Conservation (phyloP, 2,797 vertebrate species). For the Pipistrellus pygmaeus region DNA sequence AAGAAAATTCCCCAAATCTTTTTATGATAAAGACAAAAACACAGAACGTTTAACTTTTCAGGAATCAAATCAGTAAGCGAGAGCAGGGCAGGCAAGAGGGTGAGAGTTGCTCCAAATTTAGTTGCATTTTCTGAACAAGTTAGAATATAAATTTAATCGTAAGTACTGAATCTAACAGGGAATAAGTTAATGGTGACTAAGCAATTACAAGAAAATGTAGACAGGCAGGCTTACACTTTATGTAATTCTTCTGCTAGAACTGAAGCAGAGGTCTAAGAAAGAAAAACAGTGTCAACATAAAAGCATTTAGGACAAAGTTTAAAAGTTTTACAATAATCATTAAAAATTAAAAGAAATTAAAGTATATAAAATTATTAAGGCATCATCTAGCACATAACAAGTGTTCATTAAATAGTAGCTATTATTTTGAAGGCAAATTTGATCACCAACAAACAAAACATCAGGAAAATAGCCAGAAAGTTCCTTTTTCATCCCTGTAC, state of each 20-base stretch:
- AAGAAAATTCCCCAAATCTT: slow-evolving; percentile 36
- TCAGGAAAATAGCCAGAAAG: neutral
- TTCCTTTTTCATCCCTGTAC: neutral
- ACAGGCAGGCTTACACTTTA: slow-evolving; percentile 93
- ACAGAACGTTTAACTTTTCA: slow-evolving; percentile 48
- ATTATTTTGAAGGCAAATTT: slow-evolving; percentile 64
- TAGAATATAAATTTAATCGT: neutral
- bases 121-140: slow-evolving; percentile 57
- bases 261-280: slow-evolving; percentile 92
- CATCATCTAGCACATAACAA: neutral
- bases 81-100: neutral
- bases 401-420: slow-evolving; percentile 38
- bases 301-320: slow-evolving; percentile 69
- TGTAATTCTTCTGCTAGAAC: slow-evolving; percentile 97
- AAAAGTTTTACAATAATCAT: slow-evolving; percentile 52
- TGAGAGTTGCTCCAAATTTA: slow-evolving; percentile 32
- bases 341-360: slow-evolving; percentile 64
- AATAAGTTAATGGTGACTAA: slow-evolving; percentile 60
- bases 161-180: slow-evolving; percentile 17
- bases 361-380: slow-evolving; percentile 32
- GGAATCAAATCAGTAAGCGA: slow-evolving; percentile 34
- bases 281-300: slow-evolving; percentile 70
- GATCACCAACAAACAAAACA: slow-evolving; percentile 53
- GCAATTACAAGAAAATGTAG: slow-evolving; percentile 49
- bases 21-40: slow-evolving; percentile 42